phyloP scores from a whole-genome alignment of 2,113 vertebrate species.

The Eptesicus fuscus region DNA sequence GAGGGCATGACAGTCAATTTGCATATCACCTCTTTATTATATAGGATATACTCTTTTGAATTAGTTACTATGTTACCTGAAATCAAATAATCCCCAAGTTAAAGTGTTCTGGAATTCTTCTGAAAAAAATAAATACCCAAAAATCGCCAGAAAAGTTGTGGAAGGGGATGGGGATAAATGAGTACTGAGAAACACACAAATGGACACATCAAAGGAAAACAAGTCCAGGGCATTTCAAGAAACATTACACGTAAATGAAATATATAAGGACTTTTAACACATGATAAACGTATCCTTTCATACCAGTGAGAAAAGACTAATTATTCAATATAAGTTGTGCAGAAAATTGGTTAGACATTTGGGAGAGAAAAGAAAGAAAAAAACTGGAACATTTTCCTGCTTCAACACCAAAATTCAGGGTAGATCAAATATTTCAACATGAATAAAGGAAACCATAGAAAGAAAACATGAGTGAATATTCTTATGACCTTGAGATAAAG shows the following conservation, averaged over 20 bases:
- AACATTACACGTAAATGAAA: background rate
- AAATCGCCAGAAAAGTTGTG: background rate
- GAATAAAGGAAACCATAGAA: background rate
- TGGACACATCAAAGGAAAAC: background rate
- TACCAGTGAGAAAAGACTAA: background rate
- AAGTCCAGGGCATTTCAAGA: background rate
- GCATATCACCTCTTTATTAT: no score
- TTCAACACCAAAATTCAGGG: background rate
- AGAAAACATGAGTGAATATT: background rate
- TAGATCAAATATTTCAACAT: background rate
- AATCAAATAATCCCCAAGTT: background rate
- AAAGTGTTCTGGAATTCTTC: background rate
- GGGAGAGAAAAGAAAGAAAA: background rate
- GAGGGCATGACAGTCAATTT: no score
- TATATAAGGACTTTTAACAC: background rate
- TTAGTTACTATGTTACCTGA: background rate
- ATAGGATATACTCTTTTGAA: background rate
- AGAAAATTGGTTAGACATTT: background rate
- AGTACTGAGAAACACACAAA: background rate
- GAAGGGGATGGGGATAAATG: background rate
- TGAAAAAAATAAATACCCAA: background rate
- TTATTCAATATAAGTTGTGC: background rate
- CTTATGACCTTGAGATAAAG: background rate
- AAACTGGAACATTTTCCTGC: background rate
- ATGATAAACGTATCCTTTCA: background rate